A percentile compares a stretch with the other conserved stretches of the same genome.
phyloP scores from a whole-genome alignment of 2,797 vertebrate species.

The Heliangelus exortis region DNA sequence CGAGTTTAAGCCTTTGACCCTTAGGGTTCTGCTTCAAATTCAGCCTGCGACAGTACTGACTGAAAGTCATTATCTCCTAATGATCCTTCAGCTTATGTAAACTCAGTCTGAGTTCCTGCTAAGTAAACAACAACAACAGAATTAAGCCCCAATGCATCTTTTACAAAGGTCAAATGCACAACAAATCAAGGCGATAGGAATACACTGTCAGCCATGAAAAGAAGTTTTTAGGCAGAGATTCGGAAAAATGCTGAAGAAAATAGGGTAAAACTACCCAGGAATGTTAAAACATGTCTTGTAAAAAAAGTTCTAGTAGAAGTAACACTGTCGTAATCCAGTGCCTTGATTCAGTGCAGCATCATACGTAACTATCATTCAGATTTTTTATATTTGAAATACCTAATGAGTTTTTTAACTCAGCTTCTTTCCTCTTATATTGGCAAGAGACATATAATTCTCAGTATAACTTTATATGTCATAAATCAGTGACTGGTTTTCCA shows the following conservation, averaged over 20 bases:
- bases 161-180: conserved; percentile 22
- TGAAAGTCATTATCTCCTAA: conserved; percentile 54
- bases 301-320: background rate
- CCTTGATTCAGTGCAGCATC: background rate
- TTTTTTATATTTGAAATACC: background rate
- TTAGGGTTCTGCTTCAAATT: conserved; percentile 28
- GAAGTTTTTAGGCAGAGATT: background rate
- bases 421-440: background rate
- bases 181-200: conserved; percentile 25
- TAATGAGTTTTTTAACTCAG: background rate
- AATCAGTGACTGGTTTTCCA: background rate
- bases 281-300: background rate
- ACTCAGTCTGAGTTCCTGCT: conserved; percentile 1
- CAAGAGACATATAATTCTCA: background rate
- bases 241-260: background rate
- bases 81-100: background rate
- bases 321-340: background rate
- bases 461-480: background rate
- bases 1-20: conserved; percentile 43
- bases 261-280: background rate
- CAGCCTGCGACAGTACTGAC: background rate
- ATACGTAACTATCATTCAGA: background rate
- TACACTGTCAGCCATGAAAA: background rate
- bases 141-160: background rate
- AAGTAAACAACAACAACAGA: conserved; percentile 10